Evolutionary conservation across 2,797 vertebrate genomes (phyloP), one percentile per base, ranked within the genome.

Genomic region (Lacerta agilis): DNA sequence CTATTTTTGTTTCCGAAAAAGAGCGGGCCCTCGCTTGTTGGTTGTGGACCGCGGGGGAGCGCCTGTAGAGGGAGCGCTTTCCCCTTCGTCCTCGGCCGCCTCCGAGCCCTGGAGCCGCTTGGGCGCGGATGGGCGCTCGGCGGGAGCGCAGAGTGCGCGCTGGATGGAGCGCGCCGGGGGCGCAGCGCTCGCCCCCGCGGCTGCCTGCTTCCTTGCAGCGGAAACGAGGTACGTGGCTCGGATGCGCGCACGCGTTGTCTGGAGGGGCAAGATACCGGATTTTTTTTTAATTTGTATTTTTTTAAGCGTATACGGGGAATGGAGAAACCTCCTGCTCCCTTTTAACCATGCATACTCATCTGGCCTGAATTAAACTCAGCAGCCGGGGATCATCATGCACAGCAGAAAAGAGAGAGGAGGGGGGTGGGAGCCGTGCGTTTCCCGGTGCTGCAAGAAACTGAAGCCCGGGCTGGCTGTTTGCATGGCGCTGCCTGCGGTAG

Each of bases 1-100:
- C 49, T 55, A 55, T 55, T 55, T 55, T 55, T 15, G 49, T 15
- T 49, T 49, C 49, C 49, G 49, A 61, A 0, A 23, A 61, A 17
- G 18, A 17, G 17, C n/a, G 5, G 23, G 43, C 76, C 41, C 1
- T n/a, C 8, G n/a, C 7, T 36, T 23, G 8, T 43, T 2, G 2
- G 3, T 17, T 61, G 66, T 20, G 38, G 15, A 11, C 20, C 1
- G 29, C 10, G 23, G 67, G 69, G 2, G 11, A 33, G n/a, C 67
- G 4, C 87, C 82, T 79, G 38, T 82, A 85, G 82, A 49, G 67
- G 87, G 87, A 67, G 87, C 82, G 29, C 49, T 20, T 43, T 3
- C 11, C 49, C 33, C n/a, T 27, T 0, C 1, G 66, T n/a, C 6
- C 41, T 69, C 25, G 27, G 27, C 66, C 27, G 66, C 25, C 64